Conservation (phyloP, 2,888 invertebrate species). For the Apamea anceps region DNA sequence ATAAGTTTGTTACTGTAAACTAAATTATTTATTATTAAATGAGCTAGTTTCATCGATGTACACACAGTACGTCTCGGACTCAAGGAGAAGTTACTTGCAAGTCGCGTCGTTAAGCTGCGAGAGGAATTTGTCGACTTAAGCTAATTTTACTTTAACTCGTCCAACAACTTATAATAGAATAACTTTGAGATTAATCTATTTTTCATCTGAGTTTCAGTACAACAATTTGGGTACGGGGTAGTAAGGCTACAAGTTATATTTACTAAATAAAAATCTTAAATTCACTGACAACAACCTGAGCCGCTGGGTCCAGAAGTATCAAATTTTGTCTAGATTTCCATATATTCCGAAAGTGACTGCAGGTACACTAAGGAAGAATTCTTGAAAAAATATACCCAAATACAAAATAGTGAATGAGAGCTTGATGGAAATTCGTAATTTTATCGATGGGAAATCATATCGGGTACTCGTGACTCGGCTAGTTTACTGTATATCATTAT, state of each 20-base stretch:
- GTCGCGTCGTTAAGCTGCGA: constrained; percentile 81
- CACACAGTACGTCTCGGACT: constrained; percentile 39
- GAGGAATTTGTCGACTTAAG: constrained; percentile 79
- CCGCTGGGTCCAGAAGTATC: neutral
- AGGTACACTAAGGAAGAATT: neutral
- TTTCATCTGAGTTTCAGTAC: constrained; percentile 49
- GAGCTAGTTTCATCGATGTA: constrained; percentile 9
- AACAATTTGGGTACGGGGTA: constrained; percentile 69
- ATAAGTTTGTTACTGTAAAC: neutral
- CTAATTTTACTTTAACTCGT: constrained; percentile 79
- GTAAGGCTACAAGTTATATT: constrained; percentile 20
- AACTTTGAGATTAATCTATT: constrained; percentile 83
- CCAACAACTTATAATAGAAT: constrained; percentile 87
- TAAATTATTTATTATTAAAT: neutral
- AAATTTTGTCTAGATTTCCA: neutral
- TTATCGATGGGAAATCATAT: neutral
- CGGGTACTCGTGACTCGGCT: neutral
- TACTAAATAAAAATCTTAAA: neutral
- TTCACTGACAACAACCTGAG: neutral
- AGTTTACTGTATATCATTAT: neutral
- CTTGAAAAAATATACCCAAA: neutral
- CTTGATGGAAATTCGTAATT: neutral
- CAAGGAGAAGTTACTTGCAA: constrained; percentile 73
- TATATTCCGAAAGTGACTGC: neutral
- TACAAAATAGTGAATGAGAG: neutral